Evolutionary conservation across 2,797 vertebrate genomes (phyloP).

Genomic region (Epinephelus malabaricus): DNA sequence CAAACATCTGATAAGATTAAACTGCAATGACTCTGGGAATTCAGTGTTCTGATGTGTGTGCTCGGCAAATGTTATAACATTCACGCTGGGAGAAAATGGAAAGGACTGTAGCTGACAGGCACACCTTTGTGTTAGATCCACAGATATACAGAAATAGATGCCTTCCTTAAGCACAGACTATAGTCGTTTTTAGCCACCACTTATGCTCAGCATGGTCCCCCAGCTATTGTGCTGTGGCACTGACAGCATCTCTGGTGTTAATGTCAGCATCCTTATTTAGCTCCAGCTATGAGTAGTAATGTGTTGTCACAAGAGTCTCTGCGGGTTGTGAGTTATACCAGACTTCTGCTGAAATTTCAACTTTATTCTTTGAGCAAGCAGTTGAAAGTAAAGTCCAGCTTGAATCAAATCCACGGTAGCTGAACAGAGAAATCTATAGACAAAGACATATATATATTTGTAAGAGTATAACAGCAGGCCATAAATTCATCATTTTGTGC

Average conservation of each 20-base stretch:
- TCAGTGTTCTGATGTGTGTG: slow-evolving; percentile 6
- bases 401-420: slow-evolving; percentile 21
- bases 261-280: slow-evolving; percentile 36
- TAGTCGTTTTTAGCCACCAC: background rate
- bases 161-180: slow-evolving; percentile 18
- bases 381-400: background rate
- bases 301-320: slow-evolving; percentile 8
- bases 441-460: background rate
- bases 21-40: slow-evolving; percentile 1
- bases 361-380: slow-evolving; percentile 4
- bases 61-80: slow-evolving; percentile 36
- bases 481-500: slow-evolving; percentile 38
- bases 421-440: background rate
- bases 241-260: slow-evolving; percentile 15
- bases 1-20: slow-evolving; percentile 31
- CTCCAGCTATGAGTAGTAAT: slow-evolving; percentile 19
- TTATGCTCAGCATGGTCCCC: background rate
- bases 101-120: slow-evolving; percentile 10
- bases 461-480: slow-evolving; percentile 18
- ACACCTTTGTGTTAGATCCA: slow-evolving; percentile 29
- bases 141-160: slow-evolving; percentile 1
- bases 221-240: background rate
- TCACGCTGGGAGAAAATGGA: slow-evolving; percentile 3
- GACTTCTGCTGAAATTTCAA: background rate
- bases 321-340: background rate